Base-by-base conservation (phyloP, 2,797 vertebrate species). In the Pygocentrus nattereri region DNA sequence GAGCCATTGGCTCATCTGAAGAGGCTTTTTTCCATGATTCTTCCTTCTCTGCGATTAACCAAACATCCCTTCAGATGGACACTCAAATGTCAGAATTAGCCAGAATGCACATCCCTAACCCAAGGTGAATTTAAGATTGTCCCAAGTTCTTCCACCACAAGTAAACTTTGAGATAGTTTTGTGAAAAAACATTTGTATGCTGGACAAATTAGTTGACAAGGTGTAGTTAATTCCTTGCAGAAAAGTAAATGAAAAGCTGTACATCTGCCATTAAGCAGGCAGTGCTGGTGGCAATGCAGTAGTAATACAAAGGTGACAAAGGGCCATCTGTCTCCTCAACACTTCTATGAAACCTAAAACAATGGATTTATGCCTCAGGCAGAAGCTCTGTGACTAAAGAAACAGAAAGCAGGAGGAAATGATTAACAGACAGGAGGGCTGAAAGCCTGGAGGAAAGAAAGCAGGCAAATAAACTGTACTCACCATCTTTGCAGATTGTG, bases 401-500 rank as follows among this genome's bases (percentile, higher is more conserved):
- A 62, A 30, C 65, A 16, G 15, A 15, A 78, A 47, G 3, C 56
- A 34, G 41, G n/a, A 64, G 64, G 59, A 49, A 16, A 58, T 7
- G 21, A 38, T 23, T 38, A 77, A 65, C 3, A 25, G 56, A 34
- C 16, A 54, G 18, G 8, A 79, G n/a, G 41, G 54, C 1, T 27
- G 21, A 12, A 74, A 76, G 38, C 1, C 23, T 21, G 38, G 25
- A 31, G 47, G 31, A 50, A 67, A 82, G 73, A 64, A 23, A 13
- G 25, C 1, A 1, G 67, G 25, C 64, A 2, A 69, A 70, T 47
- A 18, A 18, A 72, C 2, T 61, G 58, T 64, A 96, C 97, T 99
- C 94, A 99, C 98, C 98, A 96, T 99, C 98, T 94, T 98, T 99
- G 94, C 98, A 99, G 89, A 99, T 95, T 75, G 97, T 97, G 93